Conservation (phyloP, 2,797 vertebrate genomes). For the Pangasius krempfi region DNA sequence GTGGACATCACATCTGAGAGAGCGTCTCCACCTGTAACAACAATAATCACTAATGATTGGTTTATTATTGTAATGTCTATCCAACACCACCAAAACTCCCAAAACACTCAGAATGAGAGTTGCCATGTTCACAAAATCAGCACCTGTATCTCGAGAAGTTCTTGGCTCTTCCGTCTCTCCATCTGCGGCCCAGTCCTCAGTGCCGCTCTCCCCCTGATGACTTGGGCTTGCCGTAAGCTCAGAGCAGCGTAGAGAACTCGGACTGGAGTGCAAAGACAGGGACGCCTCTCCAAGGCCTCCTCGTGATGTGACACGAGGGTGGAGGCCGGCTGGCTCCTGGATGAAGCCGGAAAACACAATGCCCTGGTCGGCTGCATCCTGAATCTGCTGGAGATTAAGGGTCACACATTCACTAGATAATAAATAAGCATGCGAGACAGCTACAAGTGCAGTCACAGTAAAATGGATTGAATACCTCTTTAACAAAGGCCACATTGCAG, state of each 20-base stretch:
- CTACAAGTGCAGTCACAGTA: neutral
- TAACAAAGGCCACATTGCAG: neutral
- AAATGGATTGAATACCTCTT: neutral
- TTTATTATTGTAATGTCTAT: neutral
- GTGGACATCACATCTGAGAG: constrained; percentile 54
- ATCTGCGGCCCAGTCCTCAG: constrained; percentile 34
- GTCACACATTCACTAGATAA: neutral
- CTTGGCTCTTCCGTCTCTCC: constrained; percentile 44
- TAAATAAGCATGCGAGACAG: neutral
- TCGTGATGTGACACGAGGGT: constrained; percentile 67
- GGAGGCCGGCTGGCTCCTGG: constrained; percentile 81
- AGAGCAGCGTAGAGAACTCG: constrained; percentile 77
- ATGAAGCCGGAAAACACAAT: constrained; percentile 91
- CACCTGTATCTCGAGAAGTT: constrained; percentile 49
- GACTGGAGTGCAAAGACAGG: constrained; percentile 80
- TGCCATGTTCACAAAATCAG: neutral
- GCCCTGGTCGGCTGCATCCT: constrained; percentile 92
- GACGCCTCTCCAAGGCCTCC: constrained; percentile 74
- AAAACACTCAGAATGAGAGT: neutral
- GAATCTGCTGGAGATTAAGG: constrained; percentile 80
- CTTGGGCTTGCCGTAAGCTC: constrained; percentile 71
- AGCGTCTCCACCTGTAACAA: constrained; percentile 49
- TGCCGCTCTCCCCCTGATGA: constrained; percentile 59
- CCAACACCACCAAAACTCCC: neutral
- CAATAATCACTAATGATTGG: neutral